Conservation (phyloP, 2,113 vertebrate genomes). For the Lutjanus erythropterus region DNA sequence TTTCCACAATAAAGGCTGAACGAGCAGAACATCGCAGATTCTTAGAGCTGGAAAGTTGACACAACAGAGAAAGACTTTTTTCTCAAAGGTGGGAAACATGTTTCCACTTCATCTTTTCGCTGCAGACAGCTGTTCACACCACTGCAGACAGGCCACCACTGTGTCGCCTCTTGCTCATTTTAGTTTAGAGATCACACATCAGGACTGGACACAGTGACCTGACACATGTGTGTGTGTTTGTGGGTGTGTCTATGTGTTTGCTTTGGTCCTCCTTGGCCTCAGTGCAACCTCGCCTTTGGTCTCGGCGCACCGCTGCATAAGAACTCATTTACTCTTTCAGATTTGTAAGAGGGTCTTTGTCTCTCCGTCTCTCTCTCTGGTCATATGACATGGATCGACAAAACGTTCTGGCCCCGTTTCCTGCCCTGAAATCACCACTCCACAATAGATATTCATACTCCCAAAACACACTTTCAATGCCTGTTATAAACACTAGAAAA, state of each 20-base stretch:
- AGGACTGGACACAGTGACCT: not conserved
- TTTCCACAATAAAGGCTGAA: not conserved
- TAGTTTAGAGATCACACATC: not conserved
- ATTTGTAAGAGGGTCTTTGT: slow-evolving; percentile 76
- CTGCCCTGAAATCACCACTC: slow-evolving; percentile 50
- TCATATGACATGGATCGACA: slow-evolving; percentile 77
- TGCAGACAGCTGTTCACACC: not conserved
- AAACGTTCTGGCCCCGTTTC: slow-evolving; percentile 63
- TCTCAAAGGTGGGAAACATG: not conserved
- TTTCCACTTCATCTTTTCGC: slow-evolving; percentile 7
- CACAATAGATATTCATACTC: slow-evolving; percentile 42
- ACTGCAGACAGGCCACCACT: not conserved
- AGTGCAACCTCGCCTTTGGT: slow-evolving; percentile 26
- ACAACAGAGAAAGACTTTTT: not conserved
- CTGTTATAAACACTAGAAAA: slow-evolving; percentile 10
- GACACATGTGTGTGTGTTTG: slow-evolving; percentile 18
- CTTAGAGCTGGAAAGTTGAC: not conserved
- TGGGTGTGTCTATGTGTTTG: slow-evolving; percentile 24
- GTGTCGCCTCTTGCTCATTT: not conserved
- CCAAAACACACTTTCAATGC: slow-evolving; percentile 23
- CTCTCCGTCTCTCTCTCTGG: slow-evolving; percentile 47
- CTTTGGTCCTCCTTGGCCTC: not conserved
- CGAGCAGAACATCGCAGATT: not conserved
- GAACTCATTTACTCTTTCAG: slow-evolving; percentile 53
- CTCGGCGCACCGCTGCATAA: slow-evolving; percentile 35